These are phyloP conservation scores for Notiomystis cincta DNA, from an alignment of 2,113 vertebrate species.

Conservation along the genomic window DNA sequence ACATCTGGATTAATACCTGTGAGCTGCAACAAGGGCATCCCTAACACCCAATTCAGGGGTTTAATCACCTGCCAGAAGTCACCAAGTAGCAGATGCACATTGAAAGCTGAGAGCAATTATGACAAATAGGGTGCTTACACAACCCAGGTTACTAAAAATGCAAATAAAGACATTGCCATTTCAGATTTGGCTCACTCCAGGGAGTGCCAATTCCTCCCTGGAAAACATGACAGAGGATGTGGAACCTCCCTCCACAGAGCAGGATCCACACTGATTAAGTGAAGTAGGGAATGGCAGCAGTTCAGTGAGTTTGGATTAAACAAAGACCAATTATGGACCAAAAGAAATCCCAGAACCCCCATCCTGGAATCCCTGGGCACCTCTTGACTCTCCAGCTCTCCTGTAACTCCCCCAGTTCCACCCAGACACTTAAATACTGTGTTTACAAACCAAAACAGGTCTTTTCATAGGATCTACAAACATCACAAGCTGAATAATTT, in stretches of 20 bases:
- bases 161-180: background rate
- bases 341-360: background rate
- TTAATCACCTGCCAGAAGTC: background rate
- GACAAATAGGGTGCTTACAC: fast-evolving
- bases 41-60: background rate
- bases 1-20: background rate
- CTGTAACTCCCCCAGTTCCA: background rate
- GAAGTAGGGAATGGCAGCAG: background rate
- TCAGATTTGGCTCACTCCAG: background rate
- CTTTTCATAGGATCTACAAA: background rate
- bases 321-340: fast-evolving
- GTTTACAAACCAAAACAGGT: background rate
- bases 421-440: background rate
- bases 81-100: background rate
- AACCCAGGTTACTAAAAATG: background rate
- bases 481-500: background rate
- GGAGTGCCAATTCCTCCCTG: background rate
- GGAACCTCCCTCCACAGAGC: background rate
- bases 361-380: fast-evolving
- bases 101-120: background rate
- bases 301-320: background rate
- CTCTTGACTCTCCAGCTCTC: background rate
- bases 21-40: background rate
- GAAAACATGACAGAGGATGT: background rate
- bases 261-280: background rate